phyloP scores from a whole-genome alignment of 2,797 vertebrate genomes.

The Spinus pinus region DNA sequence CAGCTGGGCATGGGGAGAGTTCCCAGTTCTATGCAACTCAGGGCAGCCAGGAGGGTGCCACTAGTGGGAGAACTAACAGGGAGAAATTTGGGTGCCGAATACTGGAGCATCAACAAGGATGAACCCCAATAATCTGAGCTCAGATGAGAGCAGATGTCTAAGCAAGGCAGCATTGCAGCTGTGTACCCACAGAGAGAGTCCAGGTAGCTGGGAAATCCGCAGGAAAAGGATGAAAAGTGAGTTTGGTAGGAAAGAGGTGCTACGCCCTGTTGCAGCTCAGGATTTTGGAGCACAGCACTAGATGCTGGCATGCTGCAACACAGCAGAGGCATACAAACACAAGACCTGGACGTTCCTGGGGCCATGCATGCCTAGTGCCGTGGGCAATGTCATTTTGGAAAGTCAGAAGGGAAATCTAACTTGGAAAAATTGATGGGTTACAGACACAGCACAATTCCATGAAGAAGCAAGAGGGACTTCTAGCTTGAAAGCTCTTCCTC shows the following conservation, averaged over 20 bases:
- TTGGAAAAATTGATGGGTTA: not conserved
- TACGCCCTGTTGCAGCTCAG: not conserved
- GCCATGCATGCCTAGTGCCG: no score
- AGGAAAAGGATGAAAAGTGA: not conserved
- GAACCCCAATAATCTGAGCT: not conserved
- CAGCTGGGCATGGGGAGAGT: not conserved
- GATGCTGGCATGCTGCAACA: not conserved
- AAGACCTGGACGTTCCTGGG: not conserved
- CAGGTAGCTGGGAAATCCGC: not conserved
- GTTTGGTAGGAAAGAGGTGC: not conserved
- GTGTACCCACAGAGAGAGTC: accelerated
- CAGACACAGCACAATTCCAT: not conserved
- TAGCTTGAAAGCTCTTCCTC: not conserved
- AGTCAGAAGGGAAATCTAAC: not conserved
- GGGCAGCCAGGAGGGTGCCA: not conserved
- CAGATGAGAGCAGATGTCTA: not conserved
- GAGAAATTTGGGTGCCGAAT: not conserved
- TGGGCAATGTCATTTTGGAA: not conserved
- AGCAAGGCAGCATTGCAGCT: not conserved
- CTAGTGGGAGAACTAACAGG: not conserved
- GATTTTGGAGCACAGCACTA: not conserved
- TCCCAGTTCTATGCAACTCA: not conserved
- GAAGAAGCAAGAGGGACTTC: not conserved
- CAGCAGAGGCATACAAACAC: accelerated
- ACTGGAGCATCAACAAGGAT: not conserved